Evolutionary conservation across 2,888 invertebrate genomes (phyloP).

Genomic region (Liopterus haemorrhoidalis): DNA sequence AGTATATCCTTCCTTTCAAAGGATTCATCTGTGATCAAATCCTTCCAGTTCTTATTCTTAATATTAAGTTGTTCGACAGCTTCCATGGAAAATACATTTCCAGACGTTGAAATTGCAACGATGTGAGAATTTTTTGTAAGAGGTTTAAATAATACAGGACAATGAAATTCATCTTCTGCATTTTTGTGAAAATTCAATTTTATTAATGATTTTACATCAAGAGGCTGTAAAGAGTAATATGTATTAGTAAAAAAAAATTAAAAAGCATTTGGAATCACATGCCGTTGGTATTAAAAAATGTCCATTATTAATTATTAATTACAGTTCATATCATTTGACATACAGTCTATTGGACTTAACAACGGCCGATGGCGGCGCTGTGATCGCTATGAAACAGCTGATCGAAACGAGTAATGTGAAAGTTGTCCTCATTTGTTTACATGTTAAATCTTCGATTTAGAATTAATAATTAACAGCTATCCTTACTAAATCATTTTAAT

Average conservation of each 20-base stretch:
- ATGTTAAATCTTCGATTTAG: too few relatives aligned
- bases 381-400: too few relatives aligned
- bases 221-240: slow-evolving; percentile 55
- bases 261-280: too few relatives aligned
- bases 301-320: too few relatives aligned
- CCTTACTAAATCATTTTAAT: too few relatives aligned
- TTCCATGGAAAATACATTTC: slow-evolving; percentile 94
- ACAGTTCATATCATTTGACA: too few relatives aligned
- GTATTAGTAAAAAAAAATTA: slow-evolving; percentile 3
- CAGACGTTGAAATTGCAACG: slow-evolving; percentile 81
- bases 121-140: slow-evolving; percentile 94
- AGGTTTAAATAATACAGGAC: slow-evolving; percentile 87
- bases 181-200: slow-evolving; percentile 88
- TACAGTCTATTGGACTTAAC: too few relatives aligned
- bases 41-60: slow-evolving; percentile 90
- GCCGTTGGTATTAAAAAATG: too few relatives aligned
- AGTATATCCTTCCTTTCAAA: slow-evolving; percentile 88
- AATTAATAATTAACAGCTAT: too few relatives aligned
- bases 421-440: too few relatives aligned
- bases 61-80: slow-evolving; percentile 94
- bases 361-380: too few relatives aligned
- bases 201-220: slow-evolving; percentile 73
- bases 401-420: too few relatives aligned
- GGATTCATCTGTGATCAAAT: slow-evolving; percentile 82
- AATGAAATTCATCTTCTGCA: slow-evolving; percentile 75